These are phyloP conservation scores for Nasonia giraulti DNA, from an alignment of 1,140 invertebrate genomes.

Conservation along the genomic window DNA sequence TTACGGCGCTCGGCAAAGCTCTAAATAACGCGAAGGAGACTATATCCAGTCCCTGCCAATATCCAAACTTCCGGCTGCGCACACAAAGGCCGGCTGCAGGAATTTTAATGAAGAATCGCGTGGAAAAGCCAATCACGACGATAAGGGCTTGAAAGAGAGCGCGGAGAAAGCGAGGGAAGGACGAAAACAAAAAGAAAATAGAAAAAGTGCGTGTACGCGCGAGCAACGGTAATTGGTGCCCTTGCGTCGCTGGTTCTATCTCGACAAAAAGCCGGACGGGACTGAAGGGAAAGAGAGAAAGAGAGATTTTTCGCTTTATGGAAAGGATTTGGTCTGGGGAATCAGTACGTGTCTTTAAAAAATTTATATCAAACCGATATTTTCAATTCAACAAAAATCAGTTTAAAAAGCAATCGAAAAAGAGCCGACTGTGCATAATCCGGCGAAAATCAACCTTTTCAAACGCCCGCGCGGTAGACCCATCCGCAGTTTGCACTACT, in stretches of 20 bases:
- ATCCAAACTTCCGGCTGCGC: neutral
- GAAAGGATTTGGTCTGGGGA: no score
- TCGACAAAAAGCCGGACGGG: neutral
- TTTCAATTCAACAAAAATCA: no score
- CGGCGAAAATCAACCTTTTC: neutral
- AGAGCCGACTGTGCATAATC: neutral
- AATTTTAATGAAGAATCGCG: slow-evolving; percentile 22
- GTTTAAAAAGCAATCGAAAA: no score
- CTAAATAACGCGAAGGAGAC: slow-evolving; percentile 12
- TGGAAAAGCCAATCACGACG: slow-evolving; percentile 17
- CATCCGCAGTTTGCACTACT: neutral
- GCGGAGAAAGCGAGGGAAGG: neutral
- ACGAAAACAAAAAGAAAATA: no score
- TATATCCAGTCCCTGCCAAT: neutral
- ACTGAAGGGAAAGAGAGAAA: neutral
- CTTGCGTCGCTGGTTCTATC: neutral
- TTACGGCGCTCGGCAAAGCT: neutral
- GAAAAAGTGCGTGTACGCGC: neutral
- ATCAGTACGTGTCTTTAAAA: no score
- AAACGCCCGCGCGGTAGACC: neutral
- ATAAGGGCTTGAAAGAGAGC: neutral
- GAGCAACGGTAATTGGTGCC: neutral
- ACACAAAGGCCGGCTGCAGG: neutral
- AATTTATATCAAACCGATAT: no score
- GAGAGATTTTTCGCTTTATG: neutral